A percentile compares a stretch with the other conserved stretches of the same genome.
Conservation (phyloP, 2,888 invertebrate genomes). For the Phyto melanocephala region DNA sequence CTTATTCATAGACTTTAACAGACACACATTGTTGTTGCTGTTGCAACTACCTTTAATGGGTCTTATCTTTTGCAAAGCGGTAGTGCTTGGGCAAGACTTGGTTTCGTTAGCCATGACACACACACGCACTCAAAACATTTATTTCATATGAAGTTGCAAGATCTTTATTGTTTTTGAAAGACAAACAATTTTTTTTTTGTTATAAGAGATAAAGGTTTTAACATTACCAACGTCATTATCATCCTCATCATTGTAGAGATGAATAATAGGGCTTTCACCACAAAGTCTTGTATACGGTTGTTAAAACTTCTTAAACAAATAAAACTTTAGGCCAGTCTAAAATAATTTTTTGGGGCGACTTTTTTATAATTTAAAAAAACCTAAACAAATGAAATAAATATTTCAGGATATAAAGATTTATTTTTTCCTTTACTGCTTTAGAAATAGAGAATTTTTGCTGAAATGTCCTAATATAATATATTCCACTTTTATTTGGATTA, state of each 20-base stretch:
- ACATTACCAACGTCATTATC: constrained; percentile 25
- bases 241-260: background rate
- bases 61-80: constrained; percentile 37
- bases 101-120: constrained; percentile 30
- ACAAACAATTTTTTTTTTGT: constrained; percentile 61
- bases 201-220: constrained; percentile 55
- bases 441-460: no score
- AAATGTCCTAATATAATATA: no score
- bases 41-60: constrained; percentile 59
- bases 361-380: no score
- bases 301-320: no score
- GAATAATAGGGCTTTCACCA: no score
- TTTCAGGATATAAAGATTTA: no score
- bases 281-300: no score
- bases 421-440: no score
- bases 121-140: background rate
- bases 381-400: no score
- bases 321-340: no score
- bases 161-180: constrained; percentile 61
- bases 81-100: background rate
- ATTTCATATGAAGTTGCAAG: constrained; percentile 42
- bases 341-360: no score
- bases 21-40: constrained; percentile 36
- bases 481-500: background rate
- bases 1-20: constrained; percentile 14